A percentile compares a stretch with the other conserved stretches of the same genome.
phyloP scores from a whole-genome alignment of 2,797 vertebrate genomes.

The Coracias cyanogaster region DNA sequence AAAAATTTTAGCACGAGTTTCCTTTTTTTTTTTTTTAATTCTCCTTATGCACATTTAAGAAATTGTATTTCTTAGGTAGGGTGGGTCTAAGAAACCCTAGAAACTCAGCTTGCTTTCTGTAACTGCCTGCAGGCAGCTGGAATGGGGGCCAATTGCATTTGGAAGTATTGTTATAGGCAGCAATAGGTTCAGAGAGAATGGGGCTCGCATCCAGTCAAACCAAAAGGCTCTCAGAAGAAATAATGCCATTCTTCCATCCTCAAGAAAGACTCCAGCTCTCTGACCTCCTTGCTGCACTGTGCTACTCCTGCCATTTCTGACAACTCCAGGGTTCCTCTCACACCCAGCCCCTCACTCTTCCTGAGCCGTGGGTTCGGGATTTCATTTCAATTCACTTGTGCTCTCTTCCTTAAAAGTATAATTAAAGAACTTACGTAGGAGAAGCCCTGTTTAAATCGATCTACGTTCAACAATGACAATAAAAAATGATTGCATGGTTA shows the following conservation, averaged over 20 bases:
- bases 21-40: not conserved
- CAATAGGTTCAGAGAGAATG: not conserved
- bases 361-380: not conserved
- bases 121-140: not conserved
- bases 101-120: not conserved
- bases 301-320: not conserved
- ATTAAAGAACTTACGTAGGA: constrained; percentile 44
- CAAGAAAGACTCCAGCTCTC: not conserved
- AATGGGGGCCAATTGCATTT: constrained; percentile 2
- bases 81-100: not conserved
- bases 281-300: not conserved
- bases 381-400: constrained; percentile 4
- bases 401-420: not conserved
- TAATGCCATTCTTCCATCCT: not conserved
- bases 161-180: constrained; percentile 27
- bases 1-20: not conserved
- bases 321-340: constrained; percentile 31
- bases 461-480: constrained; percentile 39
- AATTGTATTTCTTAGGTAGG: not conserved
- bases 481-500: constrained; percentile 66
- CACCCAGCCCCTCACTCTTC: not conserved
- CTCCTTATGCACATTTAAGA: not conserved
- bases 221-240: not conserved
- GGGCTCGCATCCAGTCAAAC: not conserved
- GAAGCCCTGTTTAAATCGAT: constrained; percentile 41